Evolutionary conservation across 2,797 vertebrate species (phyloP), one percentile per base, ranked within the genome.

Genomic region (Protosalanx chinensis): DNA sequence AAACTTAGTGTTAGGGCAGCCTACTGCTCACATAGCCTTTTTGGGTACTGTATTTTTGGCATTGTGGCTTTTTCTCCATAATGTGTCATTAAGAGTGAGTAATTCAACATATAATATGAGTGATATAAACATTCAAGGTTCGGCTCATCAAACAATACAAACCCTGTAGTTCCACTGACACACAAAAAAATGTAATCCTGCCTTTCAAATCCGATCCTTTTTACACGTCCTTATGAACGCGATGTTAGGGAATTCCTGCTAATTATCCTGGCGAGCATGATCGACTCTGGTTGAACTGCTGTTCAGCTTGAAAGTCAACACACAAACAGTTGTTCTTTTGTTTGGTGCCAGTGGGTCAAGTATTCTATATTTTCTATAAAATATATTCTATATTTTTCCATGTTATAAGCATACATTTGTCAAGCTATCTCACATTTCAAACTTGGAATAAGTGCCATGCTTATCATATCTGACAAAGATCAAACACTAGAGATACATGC

Each of bases 111-210:
- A 77, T 75, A 73, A 16, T 62, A 30, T 65, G 27, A 20, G n/a
- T 46, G 41, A 29, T 29, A 29, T 29, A 66, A 81, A 84, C 79
- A 32, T 29, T 27, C 37, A 41, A 51, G 41, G 8, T 37, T 68
- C 27, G 8, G 35, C 57, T 72, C 75, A 77, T 82, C 80, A 84
- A 81, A 84, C 16, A 1, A 64, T 84, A 46, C 7, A 41, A 41
- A 41, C 37, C 37, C 6, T 6, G 12, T 41, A 41, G 8, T 41
- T 41, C 37, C 37, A 41, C 37, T 41, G 37, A 41, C 37, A 41
- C 12, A 10, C n/a, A n/a, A n/a, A 41, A 41, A 41, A 41, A 41
- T 41, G 10, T 7, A 41, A 2, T 10, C 37, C 10, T 10, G 37
- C 12, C 37, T 41, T 41, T 46, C 41, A 13, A 46, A 46, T 46